Evolutionary conservation across 2,113 vertebrate genomes (phyloP), one percentile per base, ranked within the genome.

Genomic region (Macquaria ambigua): DNA sequence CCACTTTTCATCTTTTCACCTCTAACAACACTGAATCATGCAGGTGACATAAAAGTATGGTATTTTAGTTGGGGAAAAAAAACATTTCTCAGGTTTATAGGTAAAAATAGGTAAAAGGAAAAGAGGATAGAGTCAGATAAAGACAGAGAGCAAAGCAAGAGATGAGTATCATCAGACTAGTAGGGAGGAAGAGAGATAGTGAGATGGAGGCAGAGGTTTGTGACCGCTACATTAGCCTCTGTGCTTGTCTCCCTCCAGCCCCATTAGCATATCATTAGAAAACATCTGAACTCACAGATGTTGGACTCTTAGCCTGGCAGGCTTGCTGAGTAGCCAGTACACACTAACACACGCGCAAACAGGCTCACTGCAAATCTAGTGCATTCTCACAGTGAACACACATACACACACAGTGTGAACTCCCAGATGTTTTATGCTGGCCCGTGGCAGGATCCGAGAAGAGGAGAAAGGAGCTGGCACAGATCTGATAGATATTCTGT

Each of bases 231-330:
- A 92, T 92, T 94, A 92, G 94, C 93, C 90, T 85, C 86, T 90
- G 89, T 85, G 86, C 88, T 91, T 61, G 82, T 87, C 82, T 91
- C 90, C 87, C 88, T 93, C 89, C 92, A 92, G 91, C 82, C 50
- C 85, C 84, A 95, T 95, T 95, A 95, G 92, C 93, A 94, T 95
- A 93, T 95, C 94, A 95, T 95, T 95, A 95, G 90, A 91, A 94
- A 94, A 93, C 94, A 95, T 96, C 94, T 95, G 93, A 95, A 93
- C 92, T 81, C 91, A 90, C 95, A 96, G 95, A 95, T 95, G 94
- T 95, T 95, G 92, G 91, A 90, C 86, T 85, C 83, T 92, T 88
- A 89, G 87, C 91, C 92, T 92, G 94, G 90, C 93, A 94, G 90
- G 92, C 87, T 81, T 75, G 74, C 88, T 83, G 88, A 70, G 81